These are phyloP conservation scores for Apostichopus parvimensis DNA, from an alignment of 35 echinoderm and acorn worm genomes.

Conservation along the genomic window DNA sequence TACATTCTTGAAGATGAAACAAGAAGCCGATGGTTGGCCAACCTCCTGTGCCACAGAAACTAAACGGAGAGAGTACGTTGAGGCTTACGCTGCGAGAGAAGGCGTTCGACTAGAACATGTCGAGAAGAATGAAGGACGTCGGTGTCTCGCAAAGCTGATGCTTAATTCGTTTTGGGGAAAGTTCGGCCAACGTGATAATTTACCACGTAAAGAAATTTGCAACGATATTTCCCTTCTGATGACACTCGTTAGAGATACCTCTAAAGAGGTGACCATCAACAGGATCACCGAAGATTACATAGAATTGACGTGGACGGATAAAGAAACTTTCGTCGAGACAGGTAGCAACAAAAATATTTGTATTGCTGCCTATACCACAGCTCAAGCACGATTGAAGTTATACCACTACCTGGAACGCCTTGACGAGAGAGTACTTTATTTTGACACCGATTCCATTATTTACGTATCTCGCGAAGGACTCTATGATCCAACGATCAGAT, in stretches of 20 bases:
- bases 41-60: not conserved
- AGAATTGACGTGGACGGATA: constrained; percentile 19
- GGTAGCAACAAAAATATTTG: constrained; percentile 48
- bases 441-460: too few relatives aligned
- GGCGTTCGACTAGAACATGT: constrained; percentile 7
- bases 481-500: too few relatives aligned
- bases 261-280: not conserved
- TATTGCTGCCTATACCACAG: constrained; percentile 50
- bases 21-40: constrained; percentile 28
- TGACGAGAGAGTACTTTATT: too few relatives aligned
- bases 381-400: constrained; percentile 46
- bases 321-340: not conserved
- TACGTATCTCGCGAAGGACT: too few relatives aligned
- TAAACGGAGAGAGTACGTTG: not conserved
- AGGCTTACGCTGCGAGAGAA: not conserved
- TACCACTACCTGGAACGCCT: constrained; percentile 29
- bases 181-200: constrained; percentile 20
- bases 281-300: constrained; percentile 8
- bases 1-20: constrained; percentile 61
- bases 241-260: not conserved
- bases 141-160: constrained; percentile 1
- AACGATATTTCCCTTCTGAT: not conserved
- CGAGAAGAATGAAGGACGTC: not conserved
- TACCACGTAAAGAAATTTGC: constrained; percentile 11
- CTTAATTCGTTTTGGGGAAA: constrained; percentile 29